Evolutionary conservation across 2,888 invertebrate genomes (phyloP).

Genomic region (Dasysyrphus albostriatus): DNA sequence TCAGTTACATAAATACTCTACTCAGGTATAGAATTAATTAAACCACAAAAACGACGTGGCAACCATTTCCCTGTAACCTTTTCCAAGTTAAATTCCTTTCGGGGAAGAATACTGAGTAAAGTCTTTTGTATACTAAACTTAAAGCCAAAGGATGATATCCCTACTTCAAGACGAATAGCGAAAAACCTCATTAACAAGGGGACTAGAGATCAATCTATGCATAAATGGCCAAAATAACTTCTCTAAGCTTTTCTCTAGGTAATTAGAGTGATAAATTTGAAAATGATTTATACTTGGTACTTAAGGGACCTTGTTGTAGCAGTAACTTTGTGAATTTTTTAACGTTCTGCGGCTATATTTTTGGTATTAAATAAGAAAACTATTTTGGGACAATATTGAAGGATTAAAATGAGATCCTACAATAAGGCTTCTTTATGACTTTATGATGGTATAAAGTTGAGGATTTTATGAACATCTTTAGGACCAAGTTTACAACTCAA

Average conservation of each 20-base stretch:
- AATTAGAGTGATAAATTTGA: constrained; percentile 3
- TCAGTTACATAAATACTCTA: not conserved
- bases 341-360: not conserved
- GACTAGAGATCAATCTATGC: not conserved
- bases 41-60: not conserved
- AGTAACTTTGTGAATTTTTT: not conserved
- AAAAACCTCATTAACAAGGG: not conserved
- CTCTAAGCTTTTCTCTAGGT: not conserved
- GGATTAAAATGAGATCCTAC: not conserved
- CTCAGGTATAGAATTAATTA: constrained; percentile 1
- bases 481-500: constrained; percentile 1
- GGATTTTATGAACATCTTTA: not conserved
- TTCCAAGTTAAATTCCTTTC: not conserved
- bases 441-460: not conserved
- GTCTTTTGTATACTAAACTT: not conserved
- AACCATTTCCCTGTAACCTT: not conserved
- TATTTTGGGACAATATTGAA: not conserved
- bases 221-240: not conserved
- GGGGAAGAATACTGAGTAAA: not conserved
- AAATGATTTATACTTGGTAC: not conserved
- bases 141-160: not conserved
- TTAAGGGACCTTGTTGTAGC: not conserved
- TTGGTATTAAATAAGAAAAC: not conserved
- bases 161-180: not conserved
- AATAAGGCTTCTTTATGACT: not conserved